Base-by-base conservation (phyloP, 2,797 vertebrate species). In the Micrastur ruficollis region DNA sequence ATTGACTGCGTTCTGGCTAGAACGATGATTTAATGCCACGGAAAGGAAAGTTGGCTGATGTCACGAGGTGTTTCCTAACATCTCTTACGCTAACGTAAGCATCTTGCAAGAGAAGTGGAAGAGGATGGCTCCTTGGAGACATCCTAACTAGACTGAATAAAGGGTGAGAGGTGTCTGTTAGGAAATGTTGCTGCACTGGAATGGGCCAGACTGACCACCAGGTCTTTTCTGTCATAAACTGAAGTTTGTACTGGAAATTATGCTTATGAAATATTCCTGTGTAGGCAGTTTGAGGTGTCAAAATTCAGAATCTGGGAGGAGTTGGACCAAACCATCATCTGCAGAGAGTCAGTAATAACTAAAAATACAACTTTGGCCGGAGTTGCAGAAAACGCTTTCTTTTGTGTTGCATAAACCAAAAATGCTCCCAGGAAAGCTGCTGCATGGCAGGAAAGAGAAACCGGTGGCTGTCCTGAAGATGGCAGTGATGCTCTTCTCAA, bases 401-500 rank as follows among this genome's bases (percentile, higher is more conserved):
- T 76, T 71, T n/a, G 21, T 53, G 14, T 40, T 81, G 22, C 49
- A 40, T 31, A 36, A 89, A 88, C 25, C 17, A 36, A 56, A 74
- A 36, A 2, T 4, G 14, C 59, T 73, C 31, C 19, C 3, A 8
- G 58, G 44, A 63, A 87, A 66, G 61, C 40, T 66, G 36, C 52
- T 1, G 25, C 11, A 1, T 22, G n/a, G 22, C 63, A 17, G 46
- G 16, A 27, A 26, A 76, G 65, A 58, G 71, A 71, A 68, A 6
- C 5, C 1, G 5, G 17, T 34, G 5, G 17, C 42, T 68, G 23
- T 89, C 97, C 97, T 97, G 95, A 93, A 97, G 97, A 26, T 96
- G 97, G 97, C 97, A 97, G 92, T 96, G 94, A 62, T 72, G 94
- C 79, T 97, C 95, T 96, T 95, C 79, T 68, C 56, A 55, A 89